phyloP scores from a whole-genome alignment of 2,113 vertebrate species.

The Pachypanchax playfairii region DNA sequence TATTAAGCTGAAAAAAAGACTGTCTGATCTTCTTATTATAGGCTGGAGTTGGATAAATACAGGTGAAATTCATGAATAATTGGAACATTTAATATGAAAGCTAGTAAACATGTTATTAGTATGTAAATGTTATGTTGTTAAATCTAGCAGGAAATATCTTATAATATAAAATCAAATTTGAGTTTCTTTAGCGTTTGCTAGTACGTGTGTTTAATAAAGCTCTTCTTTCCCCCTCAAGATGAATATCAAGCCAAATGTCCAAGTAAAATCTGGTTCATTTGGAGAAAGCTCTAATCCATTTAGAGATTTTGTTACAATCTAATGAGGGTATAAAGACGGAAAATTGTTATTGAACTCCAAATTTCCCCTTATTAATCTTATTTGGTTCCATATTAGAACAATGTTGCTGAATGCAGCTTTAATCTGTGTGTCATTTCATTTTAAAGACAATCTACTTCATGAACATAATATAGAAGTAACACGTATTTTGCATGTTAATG shows the following conservation, averaged over 20 bases:
- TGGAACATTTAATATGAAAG: too few species aligned
- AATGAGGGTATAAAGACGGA: too few species aligned
- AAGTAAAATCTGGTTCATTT: too few species aligned
- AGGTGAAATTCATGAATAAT: too few species aligned
- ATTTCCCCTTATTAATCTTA: too few species aligned
- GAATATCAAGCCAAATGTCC: neutral
- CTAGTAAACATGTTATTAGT: neutral
- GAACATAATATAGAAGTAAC: constrained; percentile 36
- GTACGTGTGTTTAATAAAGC: neutral
- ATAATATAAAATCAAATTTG: neutral
- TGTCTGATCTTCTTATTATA: too few species aligned
- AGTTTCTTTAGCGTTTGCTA: neutral
- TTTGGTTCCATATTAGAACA: neutral
- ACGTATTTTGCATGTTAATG: constrained; percentile 52
- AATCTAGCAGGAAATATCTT: neutral
- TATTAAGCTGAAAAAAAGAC: too few species aligned
- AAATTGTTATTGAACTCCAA: neutral
- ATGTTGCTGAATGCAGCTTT: constrained; percentile 46
- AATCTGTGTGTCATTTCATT: constrained; percentile 19
- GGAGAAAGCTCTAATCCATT: neutral
- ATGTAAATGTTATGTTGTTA: neutral
- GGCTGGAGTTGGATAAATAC: too few species aligned
- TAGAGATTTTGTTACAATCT: too few species aligned
- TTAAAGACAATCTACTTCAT: constrained; percentile 35
- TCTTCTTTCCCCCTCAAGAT: neutral